Base-by-base conservation (phyloP, 2,797 vertebrate species). In the Ptychobarbus kaznakovi region DNA sequence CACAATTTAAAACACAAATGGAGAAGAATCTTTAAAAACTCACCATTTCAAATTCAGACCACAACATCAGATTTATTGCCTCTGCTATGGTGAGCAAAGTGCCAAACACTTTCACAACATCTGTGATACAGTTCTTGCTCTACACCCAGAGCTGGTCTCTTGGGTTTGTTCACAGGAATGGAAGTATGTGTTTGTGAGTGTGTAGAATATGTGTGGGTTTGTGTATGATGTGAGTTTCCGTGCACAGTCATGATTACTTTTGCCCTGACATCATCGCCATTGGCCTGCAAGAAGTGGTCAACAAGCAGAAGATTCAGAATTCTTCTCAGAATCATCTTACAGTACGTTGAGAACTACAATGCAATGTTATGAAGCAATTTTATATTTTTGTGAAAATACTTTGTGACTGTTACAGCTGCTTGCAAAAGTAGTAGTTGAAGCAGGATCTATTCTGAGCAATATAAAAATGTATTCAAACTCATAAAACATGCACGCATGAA, bases 41-140 rank as follows among this genome's bases (percentile, higher is more conserved):
- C 38, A 46, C 70, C 70, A 74, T 82, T 82, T 53, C 81, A 82
- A 74, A 74, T 44, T 82, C 80, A 72, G 65, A 72, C 80, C 80
- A 72, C 80, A 81, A 72, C 46, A 81, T 72, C 49, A 70, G 38
- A 81, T 81, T 58, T 81, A 72, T 70, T 25, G 80, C 66, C 66
- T 81, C 68, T 73, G 81, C 81, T 61, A 65, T 38, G 40, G 56
- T 38, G 42, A 80, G 83, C 44, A 81, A 81, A 80, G 28, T 63
- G 66, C 83, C 77, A 85, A 85, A 80, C 53, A 72, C 82, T 86
- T 83, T 80, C 78, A 86, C 73, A 65, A 86, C 87, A 88, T 86
- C 87, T 88, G 85, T 82, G 87, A 80, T 72, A 38, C 84, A 85
- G 77, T 80, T 80, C 56, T 80, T 53, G 42, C 58, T 85, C 78